Evolutionary conservation across 1,140 invertebrate genomes (phyloP).

Genomic region (Samia ricini): DNA sequence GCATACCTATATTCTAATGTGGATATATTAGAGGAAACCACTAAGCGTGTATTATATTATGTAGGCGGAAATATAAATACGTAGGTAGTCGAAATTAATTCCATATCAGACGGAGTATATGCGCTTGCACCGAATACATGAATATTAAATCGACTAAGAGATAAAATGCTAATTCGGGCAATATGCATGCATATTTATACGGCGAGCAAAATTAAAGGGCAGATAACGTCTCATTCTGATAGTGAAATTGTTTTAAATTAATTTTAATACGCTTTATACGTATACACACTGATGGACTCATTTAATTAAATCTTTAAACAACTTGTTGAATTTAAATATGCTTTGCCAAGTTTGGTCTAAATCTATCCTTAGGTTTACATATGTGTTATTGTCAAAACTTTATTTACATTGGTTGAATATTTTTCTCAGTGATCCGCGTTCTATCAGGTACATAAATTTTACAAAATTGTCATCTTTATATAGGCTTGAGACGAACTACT

Average conservation of each 20-base stretch:
- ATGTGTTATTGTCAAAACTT: too few relatives aligned
- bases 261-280: slow-evolving; percentile 7
- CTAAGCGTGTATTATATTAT: not conserved
- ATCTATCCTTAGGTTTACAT: too few relatives aligned
- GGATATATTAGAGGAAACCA: not conserved
- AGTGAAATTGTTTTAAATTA: slow-evolving; percentile 15
- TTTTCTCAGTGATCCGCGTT: too few relatives aligned
- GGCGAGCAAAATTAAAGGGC: slow-evolving; percentile 42
- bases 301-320: not conserved
- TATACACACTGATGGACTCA: too few relatives aligned
- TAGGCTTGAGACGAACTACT: too few relatives aligned
- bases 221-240: slow-evolving; percentile 42
- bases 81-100: slow-evolving; percentile 54
- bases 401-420: too few relatives aligned
- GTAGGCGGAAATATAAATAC: not conserved
- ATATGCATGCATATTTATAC: slow-evolving; percentile 63
- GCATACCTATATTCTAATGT: not conserved
- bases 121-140: slow-evolving; percentile 62
- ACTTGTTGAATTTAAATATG: too few relatives aligned
- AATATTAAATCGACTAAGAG: slow-evolving; percentile 68
- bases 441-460: too few relatives aligned
- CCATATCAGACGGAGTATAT: slow-evolving; percentile 48
- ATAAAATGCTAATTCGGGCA: slow-evolving; percentile 70
- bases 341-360: too few relatives aligned
- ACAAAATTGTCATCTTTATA: too few relatives aligned